Base-by-base conservation (phyloP, 2,888 invertebrate species). In the Zygogramma bicolorata region DNA sequence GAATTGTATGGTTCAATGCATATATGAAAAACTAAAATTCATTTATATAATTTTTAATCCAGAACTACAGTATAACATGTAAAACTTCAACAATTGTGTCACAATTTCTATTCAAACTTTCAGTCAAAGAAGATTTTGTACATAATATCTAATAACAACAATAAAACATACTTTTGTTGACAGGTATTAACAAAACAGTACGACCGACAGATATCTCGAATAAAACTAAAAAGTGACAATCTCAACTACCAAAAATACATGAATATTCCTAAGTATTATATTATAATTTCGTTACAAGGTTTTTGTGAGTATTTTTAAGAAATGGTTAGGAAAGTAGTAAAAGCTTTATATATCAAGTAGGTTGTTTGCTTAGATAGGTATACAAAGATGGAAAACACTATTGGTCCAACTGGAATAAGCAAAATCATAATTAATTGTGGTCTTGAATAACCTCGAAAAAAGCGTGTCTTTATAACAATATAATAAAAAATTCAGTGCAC, bases 61-160 rank as follows among this genome's bases (percentile, higher is more conserved):
- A 74, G 77, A 79, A 76, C 80, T 82, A 82, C 80, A 79, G 78
- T 79, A 79, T 82, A 81, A 81, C 81, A 82, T 82, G 81, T 81
- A 82, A 82, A 82, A 82, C 80, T 82, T 81, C 76, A 82, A 82
- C 82, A 82, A 82, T 79, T 80, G 75, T 80, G 73, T 76, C 69
- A 71, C 76, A 77, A 79, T 77, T 75, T 78, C 80, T 80, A 79
- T 71, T 72, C 70, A 75, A 77, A 71, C 68, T 76, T 71, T 81
- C 79, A 81, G 79, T 80, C 81, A 77, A 78, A 79, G 75, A 78
- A 74, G 72, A 75, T 77, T 77, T 76, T 80, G 73, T 78, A 78
- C 77, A 79, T 77, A 78, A 72, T 65, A 75, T 72, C 67, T 66
- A 69, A 63, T 68, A 76, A 76, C 66, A 74, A 71, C 68, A 46